Evolutionary conservation across 2,113 vertebrate genomes (phyloP).

Genomic region (Ictalurus furcatus): DNA sequence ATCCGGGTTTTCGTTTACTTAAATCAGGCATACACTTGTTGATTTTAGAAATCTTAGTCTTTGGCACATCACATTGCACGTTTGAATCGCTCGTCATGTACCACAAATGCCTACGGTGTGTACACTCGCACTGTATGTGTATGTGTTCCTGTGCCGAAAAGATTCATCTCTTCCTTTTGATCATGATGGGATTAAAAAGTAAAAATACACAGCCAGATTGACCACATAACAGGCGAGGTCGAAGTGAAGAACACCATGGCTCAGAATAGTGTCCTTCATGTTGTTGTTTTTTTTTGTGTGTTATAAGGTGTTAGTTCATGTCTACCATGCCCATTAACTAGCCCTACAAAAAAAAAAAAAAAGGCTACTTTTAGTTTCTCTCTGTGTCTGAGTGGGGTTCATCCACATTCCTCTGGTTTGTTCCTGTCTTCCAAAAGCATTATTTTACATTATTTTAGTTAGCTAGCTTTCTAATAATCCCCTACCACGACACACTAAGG

Average conservation of each 20-base stretch:
- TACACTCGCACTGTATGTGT: neutral
- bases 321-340: neutral
- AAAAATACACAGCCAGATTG: neutral
- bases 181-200: neutral
- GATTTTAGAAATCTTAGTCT: neutral
- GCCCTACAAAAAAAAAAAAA: neutral
- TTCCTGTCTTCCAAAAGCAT: neutral
- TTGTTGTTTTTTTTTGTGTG: neutral
- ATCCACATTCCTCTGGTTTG: neutral
- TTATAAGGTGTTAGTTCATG: neutral
- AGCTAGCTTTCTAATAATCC: neutral
- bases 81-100: neutral
- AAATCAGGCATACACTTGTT: slow-evolving; percentile 4
- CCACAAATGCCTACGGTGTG: neutral
- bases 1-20: neutral
- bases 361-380: neutral
- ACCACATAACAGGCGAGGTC: neutral
- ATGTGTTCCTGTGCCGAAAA: neutral
- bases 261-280: neutral
- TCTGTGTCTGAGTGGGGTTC: neutral
- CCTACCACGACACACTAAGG: neutral
- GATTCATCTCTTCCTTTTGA: neutral
- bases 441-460: neutral
- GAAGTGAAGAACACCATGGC: neutral
- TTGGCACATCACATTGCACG: neutral